phyloP scores from a whole-genome alignment of 2,113 vertebrate species.

The Cricetomys ansorgei region DNA sequence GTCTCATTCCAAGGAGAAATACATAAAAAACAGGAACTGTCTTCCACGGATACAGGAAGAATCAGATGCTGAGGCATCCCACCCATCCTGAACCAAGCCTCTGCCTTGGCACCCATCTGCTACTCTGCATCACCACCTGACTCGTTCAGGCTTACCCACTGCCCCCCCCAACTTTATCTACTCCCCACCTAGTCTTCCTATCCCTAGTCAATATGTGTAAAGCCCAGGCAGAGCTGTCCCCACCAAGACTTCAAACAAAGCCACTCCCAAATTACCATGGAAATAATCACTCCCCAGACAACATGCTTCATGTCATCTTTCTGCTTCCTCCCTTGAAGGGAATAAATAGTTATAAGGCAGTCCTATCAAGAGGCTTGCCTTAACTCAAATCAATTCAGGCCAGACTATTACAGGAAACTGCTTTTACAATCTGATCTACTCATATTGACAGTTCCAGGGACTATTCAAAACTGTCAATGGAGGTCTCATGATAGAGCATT shows the following conservation, averaged over 20 bases:
- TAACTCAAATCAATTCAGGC: neutral
- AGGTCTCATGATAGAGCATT: too few relatives aligned
- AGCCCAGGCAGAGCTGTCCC: neutral
- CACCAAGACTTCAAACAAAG: constrained; percentile 67
- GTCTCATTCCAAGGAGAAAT: constrained; percentile 52
- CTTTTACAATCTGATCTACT: neutral
- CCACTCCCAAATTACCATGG: constrained; percentile 47
- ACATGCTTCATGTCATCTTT: neutral
- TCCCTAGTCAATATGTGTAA: neutral
- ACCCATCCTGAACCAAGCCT: neutral
- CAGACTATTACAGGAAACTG: neutral
- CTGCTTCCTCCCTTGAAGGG: constrained; percentile 23
- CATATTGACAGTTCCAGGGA: neutral
- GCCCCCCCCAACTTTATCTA: neutral
- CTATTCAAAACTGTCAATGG: neutral
- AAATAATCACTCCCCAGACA: constrained; percentile 53
- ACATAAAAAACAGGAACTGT: constrained; percentile 49
- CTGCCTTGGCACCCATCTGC: constrained; percentile 60
- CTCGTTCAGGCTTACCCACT: neutral
- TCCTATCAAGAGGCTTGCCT: neutral
- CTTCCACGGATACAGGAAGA: neutral
- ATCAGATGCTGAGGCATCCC: neutral
- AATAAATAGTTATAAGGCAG: neutral
- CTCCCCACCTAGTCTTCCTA: neutral
- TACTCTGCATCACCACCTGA: neutral